Base-by-base conservation (phyloP, 1,140 invertebrate species). In the Ceratina australensis region DNA sequence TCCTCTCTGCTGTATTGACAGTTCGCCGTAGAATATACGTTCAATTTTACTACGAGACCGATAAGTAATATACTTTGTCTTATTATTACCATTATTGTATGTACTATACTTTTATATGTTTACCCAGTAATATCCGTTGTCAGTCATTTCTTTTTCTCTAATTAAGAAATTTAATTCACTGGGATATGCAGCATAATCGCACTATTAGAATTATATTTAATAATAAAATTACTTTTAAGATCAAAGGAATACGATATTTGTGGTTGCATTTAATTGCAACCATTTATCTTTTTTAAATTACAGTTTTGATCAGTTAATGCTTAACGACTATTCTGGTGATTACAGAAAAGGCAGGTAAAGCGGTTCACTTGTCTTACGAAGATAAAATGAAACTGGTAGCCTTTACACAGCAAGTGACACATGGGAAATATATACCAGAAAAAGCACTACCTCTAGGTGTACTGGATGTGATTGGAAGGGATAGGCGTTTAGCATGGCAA, bases 331-430 rank as follows among this genome's bases (percentile, higher is more conserved):
- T 49, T 78, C 84, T 86, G 81, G 74, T 84, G 85, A 79, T 93
- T 93, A n/a, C 91, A 98, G 98, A 99, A 90, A 99, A 99, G 94
- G 96, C 98, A 93, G 98, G 98, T 13, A 99, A 98, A 92, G 97
- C 98, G 66, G 94, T 99, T 50, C 97, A 98, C 88, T 93, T 99
- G 64, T 97, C 96, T 50, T 99, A 99, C 92, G 96, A 98, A 90
- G 97, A 99, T 88, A 97, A 98, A 91, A 91, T 98, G 22, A 96
- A 96, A 89, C 90, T 99, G 76, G 96, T 99, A 15, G 98, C 98
- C 2, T 97, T 97, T 85, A 97, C 96, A 10, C 97, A 98, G 88
- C 98, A 99, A 94, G 96, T 96, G 8, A 94, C 94, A 12, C 95
- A 98, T 93, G 98, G 98, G 8, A 96, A 97, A 78, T 98, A 96